These are phyloP conservation scores for Epirrita christyi DNA, from an alignment of 2,888 invertebrate species.

Conservation along the genomic window DNA sequence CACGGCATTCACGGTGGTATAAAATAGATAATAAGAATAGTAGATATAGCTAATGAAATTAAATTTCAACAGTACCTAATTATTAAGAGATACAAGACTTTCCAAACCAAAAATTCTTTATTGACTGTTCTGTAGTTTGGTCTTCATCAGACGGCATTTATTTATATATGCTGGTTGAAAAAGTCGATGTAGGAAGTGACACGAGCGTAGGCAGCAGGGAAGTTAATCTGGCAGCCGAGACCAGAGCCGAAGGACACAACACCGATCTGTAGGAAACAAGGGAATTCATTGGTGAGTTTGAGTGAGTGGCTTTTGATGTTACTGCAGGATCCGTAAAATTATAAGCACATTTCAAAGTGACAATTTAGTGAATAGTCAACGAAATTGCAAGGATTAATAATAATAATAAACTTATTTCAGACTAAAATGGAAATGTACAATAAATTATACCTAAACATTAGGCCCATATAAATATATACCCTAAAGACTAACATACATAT, in stretches of 20 bases:
- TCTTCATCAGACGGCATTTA: not conserved
- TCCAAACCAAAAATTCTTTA: not conserved
- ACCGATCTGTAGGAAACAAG: slow-evolving; percentile 41
- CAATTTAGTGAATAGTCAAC: too few species aligned
- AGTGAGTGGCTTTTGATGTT: not conserved
- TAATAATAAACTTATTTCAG: too few species aligned
- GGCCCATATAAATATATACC: too few species aligned
- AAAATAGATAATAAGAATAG: too few species aligned
- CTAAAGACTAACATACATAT: too few species aligned
- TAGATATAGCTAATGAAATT: too few species aligned
- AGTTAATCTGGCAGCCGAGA: slow-evolving; percentile 38
- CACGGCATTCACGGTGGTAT: too few species aligned
- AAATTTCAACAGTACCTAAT: not conserved
- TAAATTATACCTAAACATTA: too few species aligned
- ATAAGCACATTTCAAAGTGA: too few species aligned
- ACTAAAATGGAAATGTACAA: too few species aligned
- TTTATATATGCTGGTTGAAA: slow-evolving; percentile 37
- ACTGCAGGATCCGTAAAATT: too few species aligned
- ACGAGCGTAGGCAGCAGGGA: slow-evolving; percentile 44
- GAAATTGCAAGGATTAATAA: too few species aligned
- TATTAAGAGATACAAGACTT: not conserved
- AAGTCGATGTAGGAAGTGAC: slow-evolving; percentile 45
- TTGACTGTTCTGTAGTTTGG: not conserved
- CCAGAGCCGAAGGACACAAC: slow-evolving; percentile 44
- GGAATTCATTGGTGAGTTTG: not conserved